Evolutionary conservation across 1,140 invertebrate genomes (phyloP).

Genomic region (Periplaneta americana): DNA sequence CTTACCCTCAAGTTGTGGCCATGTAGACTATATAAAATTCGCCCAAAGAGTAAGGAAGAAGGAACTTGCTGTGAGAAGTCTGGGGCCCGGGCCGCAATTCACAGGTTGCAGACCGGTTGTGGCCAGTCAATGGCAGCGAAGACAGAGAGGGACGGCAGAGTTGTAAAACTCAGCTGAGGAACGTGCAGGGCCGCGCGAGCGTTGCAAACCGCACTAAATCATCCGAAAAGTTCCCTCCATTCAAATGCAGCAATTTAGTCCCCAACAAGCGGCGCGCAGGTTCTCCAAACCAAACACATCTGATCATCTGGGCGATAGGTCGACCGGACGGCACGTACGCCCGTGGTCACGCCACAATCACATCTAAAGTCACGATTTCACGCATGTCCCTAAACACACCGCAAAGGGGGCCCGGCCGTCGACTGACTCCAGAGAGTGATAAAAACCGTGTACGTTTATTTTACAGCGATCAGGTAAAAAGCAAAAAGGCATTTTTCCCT

Average conservation of each 20-base stretch:
- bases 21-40: too few species aligned
- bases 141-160: background rate
- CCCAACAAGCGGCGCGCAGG: background rate
- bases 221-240: background rate
- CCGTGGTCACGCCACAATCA: slow-evolving; percentile 2
- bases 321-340: background rate
- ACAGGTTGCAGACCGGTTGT: too few species aligned
- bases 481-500: background rate
- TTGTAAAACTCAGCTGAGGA: background rate
- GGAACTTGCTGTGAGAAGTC: too few species aligned
- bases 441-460: background rate
- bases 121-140: background rate
- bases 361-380: background rate
- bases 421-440: background rate
- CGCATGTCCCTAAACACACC: background rate
- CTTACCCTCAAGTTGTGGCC: too few species aligned
- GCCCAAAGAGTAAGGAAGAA: too few species aligned
- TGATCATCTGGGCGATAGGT: background rate
- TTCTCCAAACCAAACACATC: background rate
- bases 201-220: background rate
- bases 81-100: too few species aligned
- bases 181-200: background rate
- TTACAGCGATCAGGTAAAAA: background rate
- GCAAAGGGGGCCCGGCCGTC: background rate
- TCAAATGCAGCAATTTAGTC: background rate